phyloP scores from a whole-genome alignment of 2,113 vertebrate genomes.

The Hassar affinis region DNA sequence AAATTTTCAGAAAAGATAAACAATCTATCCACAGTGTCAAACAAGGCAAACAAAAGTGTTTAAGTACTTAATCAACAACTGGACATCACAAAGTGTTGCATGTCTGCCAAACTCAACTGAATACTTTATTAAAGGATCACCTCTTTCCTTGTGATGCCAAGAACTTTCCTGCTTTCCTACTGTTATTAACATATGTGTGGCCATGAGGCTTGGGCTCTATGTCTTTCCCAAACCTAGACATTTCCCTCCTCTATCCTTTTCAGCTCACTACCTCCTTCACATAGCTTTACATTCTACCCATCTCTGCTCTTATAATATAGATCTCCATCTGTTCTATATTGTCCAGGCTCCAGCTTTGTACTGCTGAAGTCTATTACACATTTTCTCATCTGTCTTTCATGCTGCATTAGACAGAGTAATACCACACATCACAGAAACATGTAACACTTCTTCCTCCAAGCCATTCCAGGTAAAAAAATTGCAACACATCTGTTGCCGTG shows the following conservation, averaged over 20 bases:
- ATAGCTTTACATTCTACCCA: constrained; percentile 10
- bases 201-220: too few relatives aligned
- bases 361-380: constrained; percentile 36
- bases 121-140: too few relatives aligned
- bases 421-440: constrained; percentile 31
- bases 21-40: background rate
- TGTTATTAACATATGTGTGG: too few relatives aligned
- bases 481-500: background rate
- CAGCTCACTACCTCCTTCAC: constrained; percentile 23
- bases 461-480: constrained; percentile 5
- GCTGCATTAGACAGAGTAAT: constrained; percentile 49
- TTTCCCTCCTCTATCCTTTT: constrained; percentile 5
- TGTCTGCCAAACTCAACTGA: background rate
- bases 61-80: too few relatives aligned
- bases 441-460: constrained; percentile 9
- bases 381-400: constrained; percentile 51
- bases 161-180: too few relatives aligned
- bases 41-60: constrained; percentile 20
- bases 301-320: constrained; percentile 34
- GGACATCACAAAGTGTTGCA: too few relatives aligned
- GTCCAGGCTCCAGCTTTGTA: constrained; percentile 33
- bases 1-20: constrained; percentile 2
- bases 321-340: constrained; percentile 37
- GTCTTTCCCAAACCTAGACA: background rate
- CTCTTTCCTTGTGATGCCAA: too few relatives aligned